These are phyloP conservation scores for Drosophila mettleri DNA, from an alignment of 2,888 invertebrate species.

Conservation along the genomic window DNA sequence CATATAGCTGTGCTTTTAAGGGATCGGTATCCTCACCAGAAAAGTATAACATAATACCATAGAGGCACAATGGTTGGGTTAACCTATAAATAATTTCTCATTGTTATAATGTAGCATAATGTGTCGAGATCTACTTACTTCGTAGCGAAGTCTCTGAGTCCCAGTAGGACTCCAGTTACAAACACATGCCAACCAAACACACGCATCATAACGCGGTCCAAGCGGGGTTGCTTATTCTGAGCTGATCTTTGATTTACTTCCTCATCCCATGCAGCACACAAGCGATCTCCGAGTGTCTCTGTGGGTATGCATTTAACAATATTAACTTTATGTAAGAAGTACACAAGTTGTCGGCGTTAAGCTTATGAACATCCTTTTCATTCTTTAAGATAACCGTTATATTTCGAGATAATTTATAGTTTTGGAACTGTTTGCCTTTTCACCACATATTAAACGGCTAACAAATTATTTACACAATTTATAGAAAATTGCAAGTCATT, in stretches of 20 bases:
- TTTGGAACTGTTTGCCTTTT: background rate
- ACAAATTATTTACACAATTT: background rate
- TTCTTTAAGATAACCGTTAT: background rate
- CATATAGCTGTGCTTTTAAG: slow-evolving; percentile 90
- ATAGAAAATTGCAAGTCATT: background rate
- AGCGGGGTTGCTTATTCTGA: slow-evolving; percentile 38
- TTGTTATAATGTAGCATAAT: background rate
- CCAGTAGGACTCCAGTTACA: slow-evolving; percentile 87
- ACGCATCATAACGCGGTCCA: slow-evolving; percentile 33
- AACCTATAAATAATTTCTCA: slow-evolving; percentile 84
- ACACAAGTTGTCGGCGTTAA: no score
- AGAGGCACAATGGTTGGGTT: slow-evolving; percentile 88
- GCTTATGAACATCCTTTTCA: no score
- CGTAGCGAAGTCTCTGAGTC: slow-evolving; percentile 87
- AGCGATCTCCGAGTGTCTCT: slow-evolving; percentile 49
- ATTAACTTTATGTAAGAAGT: background rate
- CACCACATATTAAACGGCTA: no score
- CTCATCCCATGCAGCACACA: slow-evolving; percentile 48
- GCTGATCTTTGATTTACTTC: slow-evolving; percentile 40
- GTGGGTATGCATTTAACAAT: background rate
- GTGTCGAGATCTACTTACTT: slow-evolving; percentile 71
- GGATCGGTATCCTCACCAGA: slow-evolving; percentile 50
- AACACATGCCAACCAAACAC: slow-evolving; percentile 86
- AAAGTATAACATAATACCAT: slow-evolving; percentile 88
- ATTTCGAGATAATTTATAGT: background rate